Conservation (phyloP, 37 sponge, comb jelly and placozoan species). For the Bolinopsis microptera region DNA sequence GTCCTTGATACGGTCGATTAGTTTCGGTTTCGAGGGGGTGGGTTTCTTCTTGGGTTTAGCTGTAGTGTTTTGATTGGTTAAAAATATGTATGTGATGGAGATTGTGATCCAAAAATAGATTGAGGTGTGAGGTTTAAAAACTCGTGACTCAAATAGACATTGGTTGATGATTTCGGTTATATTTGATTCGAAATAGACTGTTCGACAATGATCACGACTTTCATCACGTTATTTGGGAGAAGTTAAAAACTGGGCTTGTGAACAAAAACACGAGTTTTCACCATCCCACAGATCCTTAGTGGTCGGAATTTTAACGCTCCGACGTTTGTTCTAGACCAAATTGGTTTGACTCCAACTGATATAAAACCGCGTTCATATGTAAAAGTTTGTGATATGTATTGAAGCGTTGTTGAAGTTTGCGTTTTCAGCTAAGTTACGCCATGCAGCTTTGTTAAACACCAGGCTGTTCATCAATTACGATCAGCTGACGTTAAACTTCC, state of each 20-base stretch:
- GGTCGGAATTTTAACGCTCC: neutral
- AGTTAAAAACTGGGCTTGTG: neutral
- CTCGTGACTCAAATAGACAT: neutral
- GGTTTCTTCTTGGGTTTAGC: constrained; percentile 61
- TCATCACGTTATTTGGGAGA: neutral
- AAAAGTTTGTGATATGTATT: neutral
- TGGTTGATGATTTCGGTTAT: too few relatives aligned
- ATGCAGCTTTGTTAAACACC: neutral
- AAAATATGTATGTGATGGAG: neutral
- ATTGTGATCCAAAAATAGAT: neutral
- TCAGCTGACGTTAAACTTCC: neutral
- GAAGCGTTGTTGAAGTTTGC: neutral
- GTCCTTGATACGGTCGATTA: constrained; percentile 56
- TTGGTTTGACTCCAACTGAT: neutral
- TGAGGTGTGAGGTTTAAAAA: neutral
- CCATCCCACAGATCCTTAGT: neutral
- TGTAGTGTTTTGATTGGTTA: neutral
- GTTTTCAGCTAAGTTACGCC: neutral
- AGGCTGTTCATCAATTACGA: neutral
- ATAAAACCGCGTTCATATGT: neutral
- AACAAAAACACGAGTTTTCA: neutral
- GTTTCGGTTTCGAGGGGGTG: neutral
- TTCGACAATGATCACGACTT: neutral
- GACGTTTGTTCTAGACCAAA: neutral
- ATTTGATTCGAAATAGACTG: neutral